Evolutionary conservation across 2,888 invertebrate species (phyloP).

Genomic region (Atrina japonica): DNA sequence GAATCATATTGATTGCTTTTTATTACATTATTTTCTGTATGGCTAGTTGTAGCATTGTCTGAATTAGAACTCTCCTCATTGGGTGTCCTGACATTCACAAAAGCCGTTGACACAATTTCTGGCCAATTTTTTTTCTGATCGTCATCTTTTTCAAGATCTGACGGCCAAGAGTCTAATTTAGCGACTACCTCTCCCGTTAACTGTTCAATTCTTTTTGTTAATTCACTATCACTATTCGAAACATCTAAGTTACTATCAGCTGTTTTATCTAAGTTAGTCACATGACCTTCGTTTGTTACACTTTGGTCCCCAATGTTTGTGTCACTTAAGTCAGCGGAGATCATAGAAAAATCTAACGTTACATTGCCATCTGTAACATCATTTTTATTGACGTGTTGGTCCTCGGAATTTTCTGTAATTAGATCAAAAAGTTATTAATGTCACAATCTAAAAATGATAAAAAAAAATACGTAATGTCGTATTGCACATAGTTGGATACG

Average conservation of each 20-base stretch:
- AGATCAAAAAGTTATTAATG: no score
- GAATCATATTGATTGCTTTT: no score
- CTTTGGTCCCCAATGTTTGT: slow-evolving; percentile 5
- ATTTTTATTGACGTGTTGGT: slow-evolving; percentile 18
- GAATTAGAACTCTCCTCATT: background rate
- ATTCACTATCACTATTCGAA: slow-evolving; percentile 15
- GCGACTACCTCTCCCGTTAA: slow-evolving; percentile 25
- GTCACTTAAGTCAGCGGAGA: slow-evolving; percentile 6
- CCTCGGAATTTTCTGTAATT: background rate
- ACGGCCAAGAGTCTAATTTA: slow-evolving; percentile 27
- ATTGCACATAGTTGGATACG: no score
- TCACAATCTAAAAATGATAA: no score
- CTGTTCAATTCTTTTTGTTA: slow-evolving; percentile 25
- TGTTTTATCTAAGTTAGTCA: background rate
- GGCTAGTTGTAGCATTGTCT: background rate
- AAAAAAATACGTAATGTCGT: no score
- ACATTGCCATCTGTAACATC: slow-evolving; percentile 28
- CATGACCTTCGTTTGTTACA: slow-evolving; percentile 1
- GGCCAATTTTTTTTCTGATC: slow-evolving; percentile 23
- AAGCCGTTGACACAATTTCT: background rate
- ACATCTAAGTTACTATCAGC: slow-evolving; percentile 13
- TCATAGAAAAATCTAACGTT: slow-evolving; percentile 13
- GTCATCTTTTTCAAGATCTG: slow-evolving; percentile 24
- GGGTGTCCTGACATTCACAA: background rate
- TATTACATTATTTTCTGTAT: background rate